Conservation (phyloP, 1,140 invertebrate species). For the Mylabris phalerata region DNA sequence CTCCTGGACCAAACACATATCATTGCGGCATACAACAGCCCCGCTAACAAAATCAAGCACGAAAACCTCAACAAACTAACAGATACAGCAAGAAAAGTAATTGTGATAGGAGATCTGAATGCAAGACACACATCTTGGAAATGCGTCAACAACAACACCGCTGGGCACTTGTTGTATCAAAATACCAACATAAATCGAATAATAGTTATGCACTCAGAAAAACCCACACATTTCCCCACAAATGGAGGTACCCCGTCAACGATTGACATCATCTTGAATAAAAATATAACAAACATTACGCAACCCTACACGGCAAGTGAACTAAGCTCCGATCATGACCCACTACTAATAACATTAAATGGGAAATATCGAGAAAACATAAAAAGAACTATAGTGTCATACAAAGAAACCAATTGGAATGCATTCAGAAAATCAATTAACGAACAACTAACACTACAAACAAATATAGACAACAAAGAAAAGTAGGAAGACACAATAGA, state of each 20-base stretch:
- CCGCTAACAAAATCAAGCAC: background rate
- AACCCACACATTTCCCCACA: conserved; percentile 12
- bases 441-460: background rate
- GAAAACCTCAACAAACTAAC: background rate
- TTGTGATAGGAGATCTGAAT: conserved; percentile 10
- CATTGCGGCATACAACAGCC: no score
- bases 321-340: conserved; percentile 8
- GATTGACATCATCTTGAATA: conserved; percentile 9
- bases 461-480: background rate
- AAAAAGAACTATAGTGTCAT: conserved; percentile 3
- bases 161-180: conserved; percentile 2
- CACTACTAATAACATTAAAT: background rate
- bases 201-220: background rate
- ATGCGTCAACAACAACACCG: conserved; percentile 1
- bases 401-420: conserved; percentile 10
- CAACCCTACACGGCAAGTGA: background rate
- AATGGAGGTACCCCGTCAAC: conserved; percentile 5
- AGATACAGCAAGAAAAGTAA: background rate
- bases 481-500: background rate
- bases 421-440: conserved; percentile 6
- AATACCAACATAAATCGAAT: background rate
- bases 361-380: background rate
- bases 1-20: no score
- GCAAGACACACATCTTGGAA: conserved; percentile 11
- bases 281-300: conserved; percentile 2